Evolutionary conservation across 1,140 invertebrate species (phyloP), one percentile per base, ranked within the genome.

Genomic region (Episyrphus balteatus): DNA sequence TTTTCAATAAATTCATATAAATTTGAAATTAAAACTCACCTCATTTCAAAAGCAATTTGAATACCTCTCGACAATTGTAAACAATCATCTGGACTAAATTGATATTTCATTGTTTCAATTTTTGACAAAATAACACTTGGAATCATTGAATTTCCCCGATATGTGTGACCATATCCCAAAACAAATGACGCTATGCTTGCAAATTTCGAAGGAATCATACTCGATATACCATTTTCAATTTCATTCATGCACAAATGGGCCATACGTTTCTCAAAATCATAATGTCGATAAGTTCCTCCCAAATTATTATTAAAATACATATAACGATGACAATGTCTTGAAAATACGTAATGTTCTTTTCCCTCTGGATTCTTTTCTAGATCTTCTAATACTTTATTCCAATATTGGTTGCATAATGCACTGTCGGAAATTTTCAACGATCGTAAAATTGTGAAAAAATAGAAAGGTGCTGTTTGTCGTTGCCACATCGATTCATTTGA

Each of bases 261-360:
- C 7, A 76, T 41, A 31, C 53, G 52, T 10, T 62, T 63, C 48
- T 78, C 76, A 41, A 77, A 57, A 5, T 58, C 47, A 1, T 51
- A 41, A 50, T 73, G 62, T 1, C 72, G 57, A 53, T 75, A 73
- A 5, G 66, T 72, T 11, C 69, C 69, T 12, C 68, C 62, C 6
- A 75, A 51, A 48, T 75, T 72, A 10, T 66, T 70, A 49, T 71
- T 72, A 47, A 76, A 77, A 58, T 71, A 66, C 58, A 76, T 70
- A 50, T 78, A 78, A 18, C 66, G 70, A 46, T 72, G 66, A 43
- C 66, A 70, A 26, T 68, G 61, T 3, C 62, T 49, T 50, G 66
- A 48, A 17, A 75, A 58, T 14, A 60, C 48, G 43, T 68, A 46
- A n/a, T 61, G 46, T n/a, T 50, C 46, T 26, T 59, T 51, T 15